Evolutionary conservation across 2,888 invertebrate genomes (phyloP).

Genomic region (Liodrosophila aerea): DNA sequence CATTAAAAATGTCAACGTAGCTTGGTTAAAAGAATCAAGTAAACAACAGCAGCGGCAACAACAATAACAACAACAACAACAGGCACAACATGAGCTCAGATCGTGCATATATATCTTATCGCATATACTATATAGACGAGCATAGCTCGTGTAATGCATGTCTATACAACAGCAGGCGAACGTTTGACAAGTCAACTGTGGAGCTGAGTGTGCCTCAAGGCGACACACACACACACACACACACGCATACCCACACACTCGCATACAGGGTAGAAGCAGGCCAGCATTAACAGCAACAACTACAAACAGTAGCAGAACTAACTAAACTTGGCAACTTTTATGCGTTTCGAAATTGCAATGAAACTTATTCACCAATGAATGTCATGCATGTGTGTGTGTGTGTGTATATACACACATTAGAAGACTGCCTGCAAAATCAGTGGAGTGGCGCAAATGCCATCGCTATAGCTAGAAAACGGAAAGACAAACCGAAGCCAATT

Average conservation of each 20-base stretch:
- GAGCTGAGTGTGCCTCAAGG: conserved; percentile 58
- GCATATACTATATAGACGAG: conserved; percentile 9
- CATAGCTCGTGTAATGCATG: conserved; percentile 13
- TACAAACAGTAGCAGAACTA: conserved; percentile 57
- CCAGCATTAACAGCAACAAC: conserved; percentile 34
- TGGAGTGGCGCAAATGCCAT: conserved; percentile 60
- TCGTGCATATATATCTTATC: conserved; percentile 1
- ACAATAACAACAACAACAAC: conserved; percentile 2
- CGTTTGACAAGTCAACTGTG: conserved; percentile 72
- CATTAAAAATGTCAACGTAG: conserved; percentile 59
- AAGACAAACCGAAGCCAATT: conserved; percentile 43
- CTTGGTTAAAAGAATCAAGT: conserved; percentile 27
- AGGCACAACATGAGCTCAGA: conserved; percentile 5
- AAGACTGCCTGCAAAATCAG: conserved; percentile 54
- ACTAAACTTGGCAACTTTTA: conserved; percentile 60
- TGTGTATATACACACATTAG: conserved; percentile 15
- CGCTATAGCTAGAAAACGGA: conserved; percentile 50
- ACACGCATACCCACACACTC: conserved; percentile 18
- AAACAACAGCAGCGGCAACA: conserved; percentile 2
- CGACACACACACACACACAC: conserved; percentile 35
- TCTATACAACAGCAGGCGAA: conserved; percentile 39
- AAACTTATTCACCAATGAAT: conserved; percentile 53
- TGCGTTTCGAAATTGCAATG: conserved; percentile 70
- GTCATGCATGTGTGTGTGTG: conserved; percentile 22
- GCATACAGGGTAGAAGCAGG: conserved; percentile 41